phyloP scores from a whole-genome alignment of 2,888 invertebrate genomes.

The Brenthis ino region DNA sequence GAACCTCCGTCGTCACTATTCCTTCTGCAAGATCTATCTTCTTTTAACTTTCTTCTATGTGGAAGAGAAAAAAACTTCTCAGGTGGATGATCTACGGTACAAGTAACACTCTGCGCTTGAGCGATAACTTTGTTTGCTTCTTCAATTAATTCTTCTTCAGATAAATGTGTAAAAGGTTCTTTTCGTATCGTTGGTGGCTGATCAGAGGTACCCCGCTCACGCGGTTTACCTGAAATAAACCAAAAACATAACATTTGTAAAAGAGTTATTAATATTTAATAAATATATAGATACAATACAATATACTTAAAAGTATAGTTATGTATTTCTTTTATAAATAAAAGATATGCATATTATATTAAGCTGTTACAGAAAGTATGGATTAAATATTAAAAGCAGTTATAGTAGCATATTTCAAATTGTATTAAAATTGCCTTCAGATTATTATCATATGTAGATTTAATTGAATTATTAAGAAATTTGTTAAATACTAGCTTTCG shows the following conservation, averaged over 20 bases:
- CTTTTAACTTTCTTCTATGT: slow-evolving; percentile 82
- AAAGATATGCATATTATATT: no score
- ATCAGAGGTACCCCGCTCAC: slow-evolving; percentile 68
- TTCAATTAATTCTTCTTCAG: slow-evolving; percentile 87
- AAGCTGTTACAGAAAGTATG: background rate
- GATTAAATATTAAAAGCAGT: background rate
- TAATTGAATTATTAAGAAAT: no score
- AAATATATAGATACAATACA: background rate
- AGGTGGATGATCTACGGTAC: slow-evolving; percentile 83
- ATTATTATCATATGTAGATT: no score
- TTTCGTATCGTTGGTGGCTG: slow-evolving; percentile 62
- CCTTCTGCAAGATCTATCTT: slow-evolving; percentile 65
- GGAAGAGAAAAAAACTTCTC: slow-evolving; percentile 87
- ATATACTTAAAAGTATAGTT: background rate
- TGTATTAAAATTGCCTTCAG: background rate
- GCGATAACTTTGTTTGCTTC: slow-evolving; percentile 89
- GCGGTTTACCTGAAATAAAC: slow-evolving; percentile 73
- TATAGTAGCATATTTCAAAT: background rate
- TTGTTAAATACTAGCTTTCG: no score
- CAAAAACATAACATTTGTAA: slow-evolving; percentile 28
- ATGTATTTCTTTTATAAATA: background rate
- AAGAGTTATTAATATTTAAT: background rate
- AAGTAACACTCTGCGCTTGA: slow-evolving; percentile 88
- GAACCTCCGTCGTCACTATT: slow-evolving; percentile 81
- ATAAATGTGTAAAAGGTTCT: slow-evolving; percentile 85